Evolutionary conservation across 2,888 invertebrate genomes (phyloP), one percentile per base, ranked within the genome.

Genomic region (Caenorhabditis plicata): DNA sequence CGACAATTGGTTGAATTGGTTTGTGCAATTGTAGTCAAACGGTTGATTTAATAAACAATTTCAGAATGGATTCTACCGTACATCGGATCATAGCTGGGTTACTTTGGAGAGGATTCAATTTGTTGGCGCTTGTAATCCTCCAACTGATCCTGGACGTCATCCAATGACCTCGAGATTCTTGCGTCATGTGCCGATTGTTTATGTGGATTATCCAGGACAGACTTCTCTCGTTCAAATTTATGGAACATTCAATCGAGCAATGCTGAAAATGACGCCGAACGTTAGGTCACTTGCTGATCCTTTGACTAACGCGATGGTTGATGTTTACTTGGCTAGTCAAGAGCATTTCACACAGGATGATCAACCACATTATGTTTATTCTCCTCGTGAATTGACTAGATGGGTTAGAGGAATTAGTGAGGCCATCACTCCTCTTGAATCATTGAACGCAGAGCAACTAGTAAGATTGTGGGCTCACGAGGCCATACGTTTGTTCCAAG

Each of bases 331-430:
- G 47, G 87, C 89, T 5, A 95, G 95, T 4, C 56, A 85, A 85
- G 96, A 96, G 82, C 87, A 89, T 47, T 99, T 98, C 83, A 98
- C 98, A 0, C 96, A 96, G 84, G 98, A 98, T 83, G 96, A 96
- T 92, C 98, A 99, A 83, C 98, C 98, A 1, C 98, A 99, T 84
- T 98, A 99, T 82, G 95, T 99, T 0, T 98, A 99, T 85, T 95
- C 95, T 51, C 98, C 98, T 9, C 83, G 86, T 76, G 98, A 98
- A 85, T 92, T 98, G 92, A 98, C 98, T 0, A 86, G 98, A 80
- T 98, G 98, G 98, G 96, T 98, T 48, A 87, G 98, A 61, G 98
- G 98, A 65, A 98, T 99, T 73, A 95, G 94, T 82, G 98, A 99
- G 84, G 98, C 98, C 9, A 91, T 99, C 63, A 78, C 94, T 62